Conservation (phyloP, 2,113 vertebrate genomes). For the Apodemus sylvaticus region DNA sequence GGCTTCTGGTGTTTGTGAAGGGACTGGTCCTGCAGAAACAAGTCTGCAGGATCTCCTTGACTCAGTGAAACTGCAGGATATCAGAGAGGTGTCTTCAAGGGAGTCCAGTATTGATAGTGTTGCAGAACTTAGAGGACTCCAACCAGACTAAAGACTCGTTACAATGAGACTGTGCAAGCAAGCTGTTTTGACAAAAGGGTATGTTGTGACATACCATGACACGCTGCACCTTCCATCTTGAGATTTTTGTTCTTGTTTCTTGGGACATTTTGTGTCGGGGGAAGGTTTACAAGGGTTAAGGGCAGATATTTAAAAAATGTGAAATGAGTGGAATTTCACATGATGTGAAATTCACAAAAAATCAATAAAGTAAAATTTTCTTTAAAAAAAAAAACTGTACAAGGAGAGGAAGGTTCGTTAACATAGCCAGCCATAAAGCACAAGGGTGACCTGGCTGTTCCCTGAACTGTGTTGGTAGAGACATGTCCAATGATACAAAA, state of each 20-base stretch:
- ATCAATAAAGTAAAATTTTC: not conserved
- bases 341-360: not conserved
- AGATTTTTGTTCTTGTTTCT: not conserved
- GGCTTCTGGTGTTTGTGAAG: not conserved
- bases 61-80: not conserved
- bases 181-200: not conserved
- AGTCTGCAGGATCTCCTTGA: not conserved
- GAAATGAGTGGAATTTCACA: not conserved
- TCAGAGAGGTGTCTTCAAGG: not conserved
- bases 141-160: not conserved
- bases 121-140: not conserved
- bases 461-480: constrained; percentile 52
- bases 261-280: too few relatives aligned
- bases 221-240: not conserved
- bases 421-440: constrained; percentile 25
- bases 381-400: not conserved
- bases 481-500: constrained; percentile 18
- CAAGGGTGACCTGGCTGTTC: not conserved
- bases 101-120: not conserved
- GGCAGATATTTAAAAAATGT: too few relatives aligned
- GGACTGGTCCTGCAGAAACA: too few relatives aligned
- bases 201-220: not conserved
- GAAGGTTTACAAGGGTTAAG: too few relatives aligned
- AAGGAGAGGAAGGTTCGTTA: constrained; percentile 68
- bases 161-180: not conserved